Conservation (phyloP, 1,140 invertebrate genomes). For the Homarus americanus region DNA sequence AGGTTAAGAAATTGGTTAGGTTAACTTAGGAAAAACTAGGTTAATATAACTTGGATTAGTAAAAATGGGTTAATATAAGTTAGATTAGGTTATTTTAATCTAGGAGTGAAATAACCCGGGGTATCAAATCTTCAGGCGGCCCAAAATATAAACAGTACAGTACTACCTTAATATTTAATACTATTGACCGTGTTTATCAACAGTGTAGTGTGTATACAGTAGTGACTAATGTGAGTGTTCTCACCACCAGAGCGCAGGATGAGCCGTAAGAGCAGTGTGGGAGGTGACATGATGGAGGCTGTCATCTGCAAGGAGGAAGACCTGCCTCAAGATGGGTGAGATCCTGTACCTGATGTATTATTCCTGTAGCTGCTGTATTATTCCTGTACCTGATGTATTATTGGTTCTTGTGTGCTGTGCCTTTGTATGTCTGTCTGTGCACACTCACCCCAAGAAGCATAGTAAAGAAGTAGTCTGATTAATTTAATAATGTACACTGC, state of each 20-base stretch:
- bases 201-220: not conserved
- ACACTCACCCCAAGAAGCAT: not conserved
- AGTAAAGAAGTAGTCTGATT: not conserved
- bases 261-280: not conserved
- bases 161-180: not conserved
- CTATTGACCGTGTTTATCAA: not conserved
- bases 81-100: not conserved
- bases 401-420: not conserved
- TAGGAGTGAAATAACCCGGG: not conserved
- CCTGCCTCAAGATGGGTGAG: slow-evolving; percentile 22
- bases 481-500: not conserved
- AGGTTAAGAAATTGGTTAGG: too few species aligned
- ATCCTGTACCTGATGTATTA: not conserved
- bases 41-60: too few species aligned
- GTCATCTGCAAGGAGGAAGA: slow-evolving; percentile 26
- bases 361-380: not conserved
- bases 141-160: not conserved
- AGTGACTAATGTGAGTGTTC: not conserved
- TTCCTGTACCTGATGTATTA: not conserved
- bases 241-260: not conserved
- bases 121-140: not conserved
- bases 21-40: too few species aligned
- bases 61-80: not conserved
- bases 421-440: not conserved
- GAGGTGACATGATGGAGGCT: slow-evolving; percentile 5